A percentile compares a stretch with the other conserved stretches of the same genome.
Conservation (phyloP, 2,113 vertebrate species). For the Chascanopsetta lugubris region DNA sequence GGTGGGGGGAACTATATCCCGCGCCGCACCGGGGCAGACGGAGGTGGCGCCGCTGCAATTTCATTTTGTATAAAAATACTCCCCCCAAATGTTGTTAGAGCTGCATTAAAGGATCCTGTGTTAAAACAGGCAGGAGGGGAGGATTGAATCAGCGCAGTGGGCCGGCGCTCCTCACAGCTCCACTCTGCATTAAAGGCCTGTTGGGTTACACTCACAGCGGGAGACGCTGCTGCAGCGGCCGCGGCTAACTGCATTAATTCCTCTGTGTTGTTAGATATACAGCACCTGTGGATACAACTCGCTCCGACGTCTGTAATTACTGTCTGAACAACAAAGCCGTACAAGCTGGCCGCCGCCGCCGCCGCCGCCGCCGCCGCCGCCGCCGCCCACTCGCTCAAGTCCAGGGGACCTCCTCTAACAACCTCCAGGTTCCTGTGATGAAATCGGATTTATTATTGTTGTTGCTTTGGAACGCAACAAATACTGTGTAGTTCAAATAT, state of each 20-base stretch:
- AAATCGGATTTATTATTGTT: background rate
- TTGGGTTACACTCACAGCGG: conserved; percentile 75
- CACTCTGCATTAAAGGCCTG: conserved; percentile 87
- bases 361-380: conserved; percentile 30
- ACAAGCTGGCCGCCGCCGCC: conserved; percentile 38
- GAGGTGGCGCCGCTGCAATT: conserved; percentile 94
- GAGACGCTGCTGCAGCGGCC: conserved; percentile 60
- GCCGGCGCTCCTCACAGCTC: conserved; percentile 82
- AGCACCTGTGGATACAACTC: conserved; percentile 75
- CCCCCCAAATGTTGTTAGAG: conserved; percentile 95
- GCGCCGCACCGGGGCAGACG: conserved; percentile 81
- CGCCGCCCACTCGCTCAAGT: conserved; percentile 16
- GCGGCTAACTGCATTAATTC: conserved; percentile 76
- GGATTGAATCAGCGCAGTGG: conserved; percentile 85
- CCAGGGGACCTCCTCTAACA: conserved; percentile 27
- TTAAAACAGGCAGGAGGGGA: conserved; percentile 87
- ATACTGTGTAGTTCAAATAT: too few relatives aligned
- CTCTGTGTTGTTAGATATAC: conserved; percentile 76
- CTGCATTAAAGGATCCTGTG: conserved; percentile 94
- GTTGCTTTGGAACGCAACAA: background rate
- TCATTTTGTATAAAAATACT: conserved; percentile 98
- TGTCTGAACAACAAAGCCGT: conserved; percentile 69
- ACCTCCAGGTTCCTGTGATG: background rate
- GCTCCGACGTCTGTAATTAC: conserved; percentile 69
- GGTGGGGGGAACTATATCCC: conserved; percentile 88